These are phyloP conservation scores for Drosophila suzukii DNA, from an alignment of 1,140 invertebrate genomes.

Conservation along the genomic window DNA sequence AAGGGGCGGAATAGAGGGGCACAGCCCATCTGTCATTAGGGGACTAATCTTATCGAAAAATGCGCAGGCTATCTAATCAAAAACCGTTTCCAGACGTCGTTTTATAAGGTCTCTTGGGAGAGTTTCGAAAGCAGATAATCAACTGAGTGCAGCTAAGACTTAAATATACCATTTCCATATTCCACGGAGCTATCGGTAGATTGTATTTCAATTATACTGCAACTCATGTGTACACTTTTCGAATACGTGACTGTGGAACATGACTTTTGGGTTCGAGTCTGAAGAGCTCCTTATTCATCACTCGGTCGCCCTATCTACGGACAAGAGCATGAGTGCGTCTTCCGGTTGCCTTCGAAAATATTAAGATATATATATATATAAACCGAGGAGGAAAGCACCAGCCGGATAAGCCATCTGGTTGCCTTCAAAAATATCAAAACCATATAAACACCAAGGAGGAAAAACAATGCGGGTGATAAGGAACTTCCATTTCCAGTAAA, in stretches of 20 bases:
- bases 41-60: conserved; percentile 20
- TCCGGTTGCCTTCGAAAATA: conserved; percentile 20
- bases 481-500: too few relatives aligned
- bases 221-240: background rate
- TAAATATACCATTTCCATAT: background rate
- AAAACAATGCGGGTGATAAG: background rate
- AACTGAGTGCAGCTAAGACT: background rate
- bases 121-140: background rate
- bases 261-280: conserved; percentile 12
- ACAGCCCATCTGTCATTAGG: conserved; percentile 17
- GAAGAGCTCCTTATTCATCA: background rate
- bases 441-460: background rate
- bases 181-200: background rate
- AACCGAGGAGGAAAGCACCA: too few relatives aligned
- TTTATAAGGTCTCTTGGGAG: background rate
- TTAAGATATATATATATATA: background rate
- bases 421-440: conserved; percentile 6
- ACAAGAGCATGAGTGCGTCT: conserved; percentile 20
- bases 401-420: too few relatives aligned
- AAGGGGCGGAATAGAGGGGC: background rate
- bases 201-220: conserved; percentile 41
- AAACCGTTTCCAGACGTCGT: background rate
- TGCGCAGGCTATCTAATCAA: conserved; percentile 10
- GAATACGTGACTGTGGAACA: conserved; percentile 26
- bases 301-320: conserved; percentile 7